Conservation (phyloP, 2,113 vertebrate species). For the Hypanus sabinus region DNA sequence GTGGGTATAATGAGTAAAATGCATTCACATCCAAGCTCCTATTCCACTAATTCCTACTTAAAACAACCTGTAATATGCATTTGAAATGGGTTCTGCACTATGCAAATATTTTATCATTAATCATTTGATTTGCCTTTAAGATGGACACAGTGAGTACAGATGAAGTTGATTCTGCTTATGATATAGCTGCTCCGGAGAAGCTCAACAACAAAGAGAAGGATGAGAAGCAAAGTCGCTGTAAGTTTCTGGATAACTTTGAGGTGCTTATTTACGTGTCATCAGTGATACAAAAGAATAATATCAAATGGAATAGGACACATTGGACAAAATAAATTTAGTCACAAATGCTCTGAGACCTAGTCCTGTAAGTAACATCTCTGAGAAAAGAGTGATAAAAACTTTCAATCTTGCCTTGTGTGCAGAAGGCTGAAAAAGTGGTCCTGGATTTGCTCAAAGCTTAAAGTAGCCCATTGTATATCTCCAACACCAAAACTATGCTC, state of each 20-base stretch:
- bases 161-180: not conserved
- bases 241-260: not conserved
- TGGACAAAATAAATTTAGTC: too few relatives aligned
- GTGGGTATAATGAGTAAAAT: not conserved
- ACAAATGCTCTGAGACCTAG: not conserved
- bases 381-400: too few relatives aligned
- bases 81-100: not conserved
- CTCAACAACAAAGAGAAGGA: slow-evolving; percentile 1
- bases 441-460: too few relatives aligned
- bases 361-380: not conserved
- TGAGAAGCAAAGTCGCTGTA: not conserved
- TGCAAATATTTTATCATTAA: not conserved
- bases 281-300: not conserved
- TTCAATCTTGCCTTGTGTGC: too few relatives aligned
- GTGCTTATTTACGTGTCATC: not conserved
- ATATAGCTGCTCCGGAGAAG: not conserved
- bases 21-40: not conserved
- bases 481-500: too few relatives aligned
- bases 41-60: not conserved
- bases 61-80: not conserved
- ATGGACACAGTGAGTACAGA: not conserved
- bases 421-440: too few relatives aligned
- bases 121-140: not conserved
- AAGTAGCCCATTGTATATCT: too few relatives aligned
- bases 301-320: not conserved